Conservation (phyloP, 2,113 vertebrate species). For the Brachyhypopomus gauderio region DNA sequence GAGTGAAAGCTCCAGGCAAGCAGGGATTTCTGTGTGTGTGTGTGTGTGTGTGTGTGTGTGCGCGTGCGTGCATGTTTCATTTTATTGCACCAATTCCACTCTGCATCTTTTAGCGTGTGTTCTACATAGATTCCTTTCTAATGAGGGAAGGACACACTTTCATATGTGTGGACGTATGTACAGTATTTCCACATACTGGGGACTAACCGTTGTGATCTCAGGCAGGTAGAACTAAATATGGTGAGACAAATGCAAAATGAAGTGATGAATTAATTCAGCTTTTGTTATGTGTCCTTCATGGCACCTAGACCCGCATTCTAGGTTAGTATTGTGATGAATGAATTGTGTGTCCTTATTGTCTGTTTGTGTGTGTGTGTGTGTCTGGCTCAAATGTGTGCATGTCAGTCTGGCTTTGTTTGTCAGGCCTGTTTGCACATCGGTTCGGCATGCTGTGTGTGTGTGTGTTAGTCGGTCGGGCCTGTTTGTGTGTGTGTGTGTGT, state of each 20-base stretch:
- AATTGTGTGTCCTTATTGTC: too few species aligned
- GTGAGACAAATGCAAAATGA: not conserved
- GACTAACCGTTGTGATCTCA: not conserved
- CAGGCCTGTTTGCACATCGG: too few species aligned
- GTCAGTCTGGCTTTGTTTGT: too few species aligned
- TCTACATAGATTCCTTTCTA: slow-evolving; percentile 2
- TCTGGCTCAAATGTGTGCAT: too few species aligned
- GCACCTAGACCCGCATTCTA: not conserved
- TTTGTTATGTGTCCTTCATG: not conserved
- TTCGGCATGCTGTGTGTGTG: too few species aligned
- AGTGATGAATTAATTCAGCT: not conserved
- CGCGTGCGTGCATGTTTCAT: not conserved
- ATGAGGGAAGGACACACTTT: not conserved
- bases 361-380: too few species aligned
- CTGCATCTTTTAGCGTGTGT: slow-evolving; percentile 7
- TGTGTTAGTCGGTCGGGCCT: too few species aligned
- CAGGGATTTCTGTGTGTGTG: slow-evolving; percentile 46
- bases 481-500: too few species aligned
- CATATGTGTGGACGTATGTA: too few species aligned
- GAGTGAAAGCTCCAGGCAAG: slow-evolving; percentile 64
- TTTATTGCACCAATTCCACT: slow-evolving; percentile 8
- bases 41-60: slow-evolving; percentile 43
- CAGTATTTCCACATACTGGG: not conserved
- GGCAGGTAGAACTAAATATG: not conserved
- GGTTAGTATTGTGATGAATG: too few species aligned